Conservation (phyloP, 2,888 invertebrate species). For the Ochropacha duplaris region DNA sequence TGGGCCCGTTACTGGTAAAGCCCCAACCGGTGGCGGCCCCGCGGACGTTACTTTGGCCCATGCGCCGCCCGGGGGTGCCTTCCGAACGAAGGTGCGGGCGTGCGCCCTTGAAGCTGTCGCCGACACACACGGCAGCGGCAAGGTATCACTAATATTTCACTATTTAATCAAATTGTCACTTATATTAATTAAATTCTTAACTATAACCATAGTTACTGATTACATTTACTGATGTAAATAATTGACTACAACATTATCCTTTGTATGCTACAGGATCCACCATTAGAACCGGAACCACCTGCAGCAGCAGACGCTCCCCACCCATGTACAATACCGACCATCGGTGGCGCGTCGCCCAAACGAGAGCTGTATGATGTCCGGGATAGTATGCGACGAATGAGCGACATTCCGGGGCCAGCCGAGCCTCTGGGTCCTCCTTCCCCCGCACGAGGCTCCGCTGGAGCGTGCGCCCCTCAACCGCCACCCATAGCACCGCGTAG, state of each 20-base stretch:
- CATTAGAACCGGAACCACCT: conserved; percentile 65
- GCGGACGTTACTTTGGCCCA: conserved; percentile 64
- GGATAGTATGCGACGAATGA: conserved; percentile 62
- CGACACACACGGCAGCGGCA: conserved; percentile 75
- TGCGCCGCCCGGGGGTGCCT: conserved; percentile 79
- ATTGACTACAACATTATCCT: background rate
- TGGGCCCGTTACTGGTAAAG: conserved; percentile 99
- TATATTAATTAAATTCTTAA: too few relatives aligned
- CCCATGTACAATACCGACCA: conserved; percentile 65
- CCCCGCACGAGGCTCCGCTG: conserved; percentile 87
- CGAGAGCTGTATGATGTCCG: conserved; percentile 70
- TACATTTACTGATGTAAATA: too few relatives aligned
- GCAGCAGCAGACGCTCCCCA: conserved; percentile 69
- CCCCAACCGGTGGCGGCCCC: conserved; percentile 88
- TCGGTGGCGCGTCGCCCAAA: conserved; percentile 75
- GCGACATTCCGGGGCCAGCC: conserved; percentile 59
- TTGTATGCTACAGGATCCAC: conserved; percentile 62
- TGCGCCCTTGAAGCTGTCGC: conserved; percentile 67
- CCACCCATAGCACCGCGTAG: conserved; percentile 71
- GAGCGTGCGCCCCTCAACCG: conserved; percentile 85
- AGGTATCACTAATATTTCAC: conserved; percentile 50
- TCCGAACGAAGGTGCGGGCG: conserved; percentile 79
- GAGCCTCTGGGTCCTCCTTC: conserved; percentile 85
- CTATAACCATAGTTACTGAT: too few relatives aligned
- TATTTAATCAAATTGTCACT: too few relatives aligned